Evolutionary conservation across 2,113 vertebrate genomes (phyloP).

Genomic region (Mastomys natalensis): DNA sequence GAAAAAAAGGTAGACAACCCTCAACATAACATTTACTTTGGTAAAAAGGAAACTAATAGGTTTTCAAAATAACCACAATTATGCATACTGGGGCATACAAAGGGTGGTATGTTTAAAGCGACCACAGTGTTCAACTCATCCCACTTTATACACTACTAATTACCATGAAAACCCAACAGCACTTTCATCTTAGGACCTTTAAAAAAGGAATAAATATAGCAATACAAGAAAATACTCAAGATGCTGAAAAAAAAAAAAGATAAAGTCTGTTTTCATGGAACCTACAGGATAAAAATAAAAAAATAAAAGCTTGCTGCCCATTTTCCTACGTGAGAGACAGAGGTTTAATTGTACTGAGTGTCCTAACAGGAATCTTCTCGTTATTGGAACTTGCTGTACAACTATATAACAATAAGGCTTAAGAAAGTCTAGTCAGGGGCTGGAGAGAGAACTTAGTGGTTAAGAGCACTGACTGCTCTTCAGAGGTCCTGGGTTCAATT

Average conservation of each 20-base stretch:
- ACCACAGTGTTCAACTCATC: neutral
- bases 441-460: no score
- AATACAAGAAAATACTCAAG: conserved; percentile 9
- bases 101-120: neutral
- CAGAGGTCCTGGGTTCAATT: no score
- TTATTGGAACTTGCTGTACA: neutral
- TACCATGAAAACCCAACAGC: neutral
- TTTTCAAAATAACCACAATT: conserved; percentile 41
- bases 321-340: neutral
- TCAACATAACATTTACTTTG: neutral
- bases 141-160: neutral
- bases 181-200: conserved; percentile 3
- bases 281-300: neutral
- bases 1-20: neutral
- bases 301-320: neutral
- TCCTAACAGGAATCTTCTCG: neutral
- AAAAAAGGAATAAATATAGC: neutral
- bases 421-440: neutral
- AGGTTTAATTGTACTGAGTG: neutral
- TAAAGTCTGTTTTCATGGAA: neutral
- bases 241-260: neutral
- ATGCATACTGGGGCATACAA: neutral
- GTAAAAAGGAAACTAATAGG: conserved; percentile 38
- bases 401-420: neutral
- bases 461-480: no score